Conservation (phyloP, 1,140 invertebrate genomes). For the Andricus grossulariae region DNA sequence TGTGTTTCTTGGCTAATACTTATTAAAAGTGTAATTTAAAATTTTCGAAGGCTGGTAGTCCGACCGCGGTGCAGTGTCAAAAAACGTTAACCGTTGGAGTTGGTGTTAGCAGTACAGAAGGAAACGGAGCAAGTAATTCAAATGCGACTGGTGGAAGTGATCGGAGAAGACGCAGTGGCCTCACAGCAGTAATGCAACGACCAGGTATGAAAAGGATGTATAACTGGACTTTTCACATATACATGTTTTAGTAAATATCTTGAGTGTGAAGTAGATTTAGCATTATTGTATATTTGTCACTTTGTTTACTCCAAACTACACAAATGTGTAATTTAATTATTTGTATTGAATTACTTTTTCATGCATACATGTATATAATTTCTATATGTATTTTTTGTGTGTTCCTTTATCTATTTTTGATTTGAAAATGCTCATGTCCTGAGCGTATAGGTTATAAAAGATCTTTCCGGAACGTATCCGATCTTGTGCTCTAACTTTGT, state of each 20-base stretch:
- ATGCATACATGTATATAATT: conserved; percentile 31
- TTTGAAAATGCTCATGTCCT: no score
- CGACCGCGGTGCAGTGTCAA: conserved; percentile 74
- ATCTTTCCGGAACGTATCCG: no score
- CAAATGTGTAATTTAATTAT: no score
- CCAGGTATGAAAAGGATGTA: conserved; percentile 80
- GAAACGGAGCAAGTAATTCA: conserved; percentile 71
- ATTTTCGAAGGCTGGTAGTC: conserved; percentile 73
- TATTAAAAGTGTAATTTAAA: neutral
- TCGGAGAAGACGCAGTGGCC: conserved; percentile 85
- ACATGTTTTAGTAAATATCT: neutral
- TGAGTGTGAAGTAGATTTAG: neutral
- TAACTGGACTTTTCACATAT: conserved; percentile 33
- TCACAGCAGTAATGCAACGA: conserved; percentile 89
- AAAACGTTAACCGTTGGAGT: conserved; percentile 69
- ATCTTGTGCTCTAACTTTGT: no score
- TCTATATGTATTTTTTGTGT: no score
- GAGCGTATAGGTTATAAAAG: no score
- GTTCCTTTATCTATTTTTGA: no score
- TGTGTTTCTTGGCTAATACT: neutral
- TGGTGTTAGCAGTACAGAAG: conserved; percentile 67
- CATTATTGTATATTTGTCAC: conserved; percentile 52
- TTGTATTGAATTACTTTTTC: neutral
- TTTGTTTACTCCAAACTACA: no score
- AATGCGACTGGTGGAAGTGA: conserved; percentile 70